phyloP scores from a whole-genome alignment of 2,797 vertebrate species.

The Rousettus madagascariensis region DNA sequence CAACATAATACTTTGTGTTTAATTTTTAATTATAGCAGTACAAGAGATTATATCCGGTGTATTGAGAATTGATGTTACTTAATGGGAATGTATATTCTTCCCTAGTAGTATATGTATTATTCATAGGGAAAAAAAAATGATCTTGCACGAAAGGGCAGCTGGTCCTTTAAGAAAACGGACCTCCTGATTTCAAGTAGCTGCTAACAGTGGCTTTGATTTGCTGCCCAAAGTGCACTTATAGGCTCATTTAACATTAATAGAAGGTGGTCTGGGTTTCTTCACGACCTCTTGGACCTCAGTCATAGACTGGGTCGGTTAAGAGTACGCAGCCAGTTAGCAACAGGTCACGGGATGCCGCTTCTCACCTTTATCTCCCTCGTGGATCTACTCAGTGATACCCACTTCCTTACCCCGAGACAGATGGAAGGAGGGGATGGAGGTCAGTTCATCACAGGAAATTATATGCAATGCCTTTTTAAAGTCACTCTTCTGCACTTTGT shows the following conservation, averaged over 20 bases:
- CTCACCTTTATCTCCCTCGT: neutral
- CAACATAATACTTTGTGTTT: slow-evolving; percentile 78
- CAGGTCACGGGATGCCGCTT: neutral
- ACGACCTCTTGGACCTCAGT: slow-evolving; percentile 57
- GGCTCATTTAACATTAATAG: slow-evolving; percentile 58
- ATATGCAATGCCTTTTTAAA: neutral
- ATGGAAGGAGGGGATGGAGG: neutral
- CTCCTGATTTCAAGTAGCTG: neutral
- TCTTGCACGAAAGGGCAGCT: slow-evolving; percentile 63
- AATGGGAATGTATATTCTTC: neutral
- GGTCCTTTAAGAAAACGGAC: slow-evolving; percentile 59
- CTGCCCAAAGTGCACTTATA: slow-evolving; percentile 62
- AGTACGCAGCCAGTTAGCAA: neutral
- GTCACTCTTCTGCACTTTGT: neutral
- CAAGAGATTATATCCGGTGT: slow-evolving; percentile 49
- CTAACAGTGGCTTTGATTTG: slow-evolving; percentile 68
- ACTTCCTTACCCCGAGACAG: neutral
- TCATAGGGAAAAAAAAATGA: slow-evolving; percentile 18
- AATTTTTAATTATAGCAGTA: slow-evolving; percentile 81
- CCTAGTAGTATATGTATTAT: slow-evolving; percentile 35
- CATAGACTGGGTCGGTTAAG: neutral
- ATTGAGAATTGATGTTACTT: neutral
- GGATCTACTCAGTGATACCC: neutral
- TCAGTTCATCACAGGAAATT: neutral
- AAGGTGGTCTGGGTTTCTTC: slow-evolving; percentile 28